Percentiles rank a stretch among this genome's conserved stretches.
Evolutionary conservation across 2,888 invertebrate species (phyloP).

Genomic region (Hemistola chrysoprasaria): DNA sequence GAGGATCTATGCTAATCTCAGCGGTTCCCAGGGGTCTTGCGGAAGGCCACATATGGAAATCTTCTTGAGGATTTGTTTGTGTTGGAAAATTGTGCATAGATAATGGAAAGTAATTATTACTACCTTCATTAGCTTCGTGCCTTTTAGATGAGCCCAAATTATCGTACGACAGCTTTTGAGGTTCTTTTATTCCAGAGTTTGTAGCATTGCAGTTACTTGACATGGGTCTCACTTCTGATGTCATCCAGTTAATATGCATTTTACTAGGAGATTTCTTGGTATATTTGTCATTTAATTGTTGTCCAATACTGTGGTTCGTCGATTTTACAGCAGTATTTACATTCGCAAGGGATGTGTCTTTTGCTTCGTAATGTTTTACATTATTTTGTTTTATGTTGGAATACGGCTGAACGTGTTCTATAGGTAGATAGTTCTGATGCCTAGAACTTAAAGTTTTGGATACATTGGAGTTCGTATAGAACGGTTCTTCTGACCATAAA

Average conservation of each 20-base stretch:
- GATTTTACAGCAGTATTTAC: constrained; percentile 49
- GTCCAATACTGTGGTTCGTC: constrained; percentile 41
- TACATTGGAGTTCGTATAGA: constrained; percentile 61
- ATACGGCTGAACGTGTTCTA: constrained; percentile 50
- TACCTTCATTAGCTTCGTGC: constrained; percentile 54
- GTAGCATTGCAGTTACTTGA: constrained; percentile 58
- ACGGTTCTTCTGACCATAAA: constrained; percentile 74
- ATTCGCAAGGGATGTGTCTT: constrained; percentile 42
- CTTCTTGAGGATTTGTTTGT: constrained; percentile 64
- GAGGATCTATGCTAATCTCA: constrained; percentile 75
- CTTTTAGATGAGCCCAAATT: constrained; percentile 56
- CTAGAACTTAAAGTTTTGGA: constrained; percentile 55
- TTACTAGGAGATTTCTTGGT: constrained; percentile 72
- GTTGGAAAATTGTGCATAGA: constrained; percentile 67
- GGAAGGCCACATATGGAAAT: constrained; percentile 72
- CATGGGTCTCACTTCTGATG: constrained; percentile 70
- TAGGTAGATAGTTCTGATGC: constrained; percentile 58
- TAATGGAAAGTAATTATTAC: constrained; percentile 66
- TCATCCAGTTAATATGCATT: constrained; percentile 80
- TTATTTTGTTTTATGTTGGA: constrained; percentile 45
- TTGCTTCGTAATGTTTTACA: constrained; percentile 58
- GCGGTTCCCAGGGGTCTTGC: constrained; percentile 68
- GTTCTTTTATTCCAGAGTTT: constrained; percentile 54
- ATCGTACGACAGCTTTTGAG: constrained; percentile 51
- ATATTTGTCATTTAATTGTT: constrained; percentile 61